Conservation (phyloP, 2,797 vertebrate genomes). For the Acomys russatus region DNA sequence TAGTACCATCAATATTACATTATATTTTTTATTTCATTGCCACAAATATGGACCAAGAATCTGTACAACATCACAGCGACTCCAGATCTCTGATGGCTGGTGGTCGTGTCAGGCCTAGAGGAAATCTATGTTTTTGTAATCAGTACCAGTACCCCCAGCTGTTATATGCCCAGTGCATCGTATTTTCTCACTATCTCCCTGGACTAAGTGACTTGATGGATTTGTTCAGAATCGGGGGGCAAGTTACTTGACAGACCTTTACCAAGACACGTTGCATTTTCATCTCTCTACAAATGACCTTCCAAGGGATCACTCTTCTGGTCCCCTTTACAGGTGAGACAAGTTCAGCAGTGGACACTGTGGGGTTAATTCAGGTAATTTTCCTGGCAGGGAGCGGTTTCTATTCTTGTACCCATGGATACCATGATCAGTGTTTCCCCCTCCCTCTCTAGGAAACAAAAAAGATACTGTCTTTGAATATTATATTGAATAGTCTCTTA, state of each 20-base stretch:
- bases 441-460: neutral
- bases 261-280: neutral
- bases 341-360: neutral
- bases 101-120: neutral
- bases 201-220: neutral
- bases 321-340: neutral
- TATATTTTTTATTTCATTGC: neutral
- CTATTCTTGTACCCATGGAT: neutral
- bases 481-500: neutral
- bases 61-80: neutral
- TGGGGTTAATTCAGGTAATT: neutral
- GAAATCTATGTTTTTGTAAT: neutral
- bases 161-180: neutral
- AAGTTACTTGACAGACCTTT: neutral
- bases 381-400: neutral
- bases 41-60: neutral
- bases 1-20: neutral
- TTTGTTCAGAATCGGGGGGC: neutral
- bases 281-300: no score
- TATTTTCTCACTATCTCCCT: neutral
- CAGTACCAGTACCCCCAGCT: neutral
- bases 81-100: neutral
- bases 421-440: neutral
- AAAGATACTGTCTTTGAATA: neutral
- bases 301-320: neutral